phyloP scores from a whole-genome alignment of 1,140 invertebrate species.

The Macrobrachium nipponense region DNA sequence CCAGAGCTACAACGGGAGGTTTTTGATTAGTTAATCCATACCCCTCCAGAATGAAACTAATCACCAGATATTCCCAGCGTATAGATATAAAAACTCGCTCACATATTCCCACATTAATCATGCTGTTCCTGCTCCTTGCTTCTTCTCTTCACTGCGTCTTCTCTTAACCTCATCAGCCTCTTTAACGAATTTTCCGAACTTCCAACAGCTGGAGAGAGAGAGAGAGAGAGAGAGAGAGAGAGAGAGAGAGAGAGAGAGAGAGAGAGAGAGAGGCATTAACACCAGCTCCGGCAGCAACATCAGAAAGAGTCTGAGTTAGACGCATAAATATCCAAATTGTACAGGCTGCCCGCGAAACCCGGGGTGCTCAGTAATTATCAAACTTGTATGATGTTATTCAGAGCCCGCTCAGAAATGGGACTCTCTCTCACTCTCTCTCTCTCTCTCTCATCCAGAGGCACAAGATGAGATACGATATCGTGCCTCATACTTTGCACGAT shows the following conservation, averaged over 20 bases:
- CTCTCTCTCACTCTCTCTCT: background rate
- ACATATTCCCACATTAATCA: too few species aligned
- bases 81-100: too few species aligned
- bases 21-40: too few species aligned
- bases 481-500: background rate
- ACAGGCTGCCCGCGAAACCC: conserved; percentile 18
- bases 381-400: conserved; percentile 59
- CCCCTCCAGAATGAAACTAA: too few species aligned
- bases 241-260: conserved; percentile 19
- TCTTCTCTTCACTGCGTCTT: too few species aligned
- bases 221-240: conserved; percentile 18
- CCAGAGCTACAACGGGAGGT: too few species aligned
- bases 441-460: background rate
- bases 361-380: conserved; percentile 49
- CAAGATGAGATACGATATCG: background rate
- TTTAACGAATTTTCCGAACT: too few species aligned
- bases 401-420: background rate
- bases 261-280: background rate
- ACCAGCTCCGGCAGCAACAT: conserved; percentile 1
- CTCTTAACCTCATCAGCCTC: too few species aligned
- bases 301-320: conserved; percentile 23
- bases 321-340: conserved; percentile 43
- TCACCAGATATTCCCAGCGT: too few species aligned
- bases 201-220: background rate
- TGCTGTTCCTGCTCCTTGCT: too few species aligned